Conservation (phyloP, 2,113 vertebrate genomes). For the Petrocephalus zakoni region DNA sequence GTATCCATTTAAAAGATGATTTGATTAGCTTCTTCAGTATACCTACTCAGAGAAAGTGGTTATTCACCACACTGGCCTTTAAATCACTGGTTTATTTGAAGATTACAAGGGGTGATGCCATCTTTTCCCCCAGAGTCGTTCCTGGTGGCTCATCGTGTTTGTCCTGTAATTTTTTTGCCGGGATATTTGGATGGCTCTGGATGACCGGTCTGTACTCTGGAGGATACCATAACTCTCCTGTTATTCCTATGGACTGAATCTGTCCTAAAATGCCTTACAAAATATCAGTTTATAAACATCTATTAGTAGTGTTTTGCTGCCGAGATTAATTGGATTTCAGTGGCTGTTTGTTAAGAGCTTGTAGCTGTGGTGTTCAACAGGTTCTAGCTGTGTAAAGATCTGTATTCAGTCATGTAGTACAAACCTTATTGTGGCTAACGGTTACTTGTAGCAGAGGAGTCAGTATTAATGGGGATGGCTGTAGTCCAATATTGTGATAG, state of each 20-base stretch:
- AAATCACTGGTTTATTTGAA: conserved; percentile 54
- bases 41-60: conserved; percentile 54
- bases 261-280: background rate
- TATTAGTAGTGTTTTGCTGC: background rate
- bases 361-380: background rate
- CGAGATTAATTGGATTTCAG: background rate
- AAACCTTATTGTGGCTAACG: background rate
- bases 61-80: conserved; percentile 40
- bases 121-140: conserved; percentile 15
- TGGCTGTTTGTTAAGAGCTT: background rate
- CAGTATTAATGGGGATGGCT: background rate
- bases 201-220: background rate
- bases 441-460: background rate
- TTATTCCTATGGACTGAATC: background rate
- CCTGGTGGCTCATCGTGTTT: conserved; percentile 37
- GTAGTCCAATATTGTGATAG: background rate
- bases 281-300: background rate
- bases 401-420: background rate
- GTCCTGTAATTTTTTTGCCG: conserved; percentile 30
- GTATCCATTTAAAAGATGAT: conserved; percentile 53
- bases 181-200: background rate
- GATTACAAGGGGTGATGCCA: conserved; percentile 42
- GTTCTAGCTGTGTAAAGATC: background rate
- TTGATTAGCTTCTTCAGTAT: conserved; percentile 41
- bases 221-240: background rate